phyloP scores from a whole-genome alignment of 1,140 invertebrate species.

The Radopholus similis region DNA sequence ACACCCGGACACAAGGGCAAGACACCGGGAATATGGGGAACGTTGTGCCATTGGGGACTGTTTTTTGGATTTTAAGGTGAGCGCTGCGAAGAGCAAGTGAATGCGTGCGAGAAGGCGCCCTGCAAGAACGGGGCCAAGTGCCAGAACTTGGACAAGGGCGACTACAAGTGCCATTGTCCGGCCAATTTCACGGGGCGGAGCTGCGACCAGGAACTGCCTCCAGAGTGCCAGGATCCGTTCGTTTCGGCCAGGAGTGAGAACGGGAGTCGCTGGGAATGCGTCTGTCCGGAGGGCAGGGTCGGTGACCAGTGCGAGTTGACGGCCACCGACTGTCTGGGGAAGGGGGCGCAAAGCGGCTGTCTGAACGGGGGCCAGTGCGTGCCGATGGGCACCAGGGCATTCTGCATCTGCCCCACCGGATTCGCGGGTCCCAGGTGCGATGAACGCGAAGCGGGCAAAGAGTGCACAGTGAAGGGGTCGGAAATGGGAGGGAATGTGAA shows the following conservation, averaged over 20 bases:
- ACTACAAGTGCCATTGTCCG: background rate
- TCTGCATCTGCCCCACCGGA: slow-evolving; percentile 19
- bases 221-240: background rate
- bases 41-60: background rate
- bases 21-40: background rate
- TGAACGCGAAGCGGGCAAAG: background rate
- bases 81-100: background rate
- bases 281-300: slow-evolving; percentile 2
- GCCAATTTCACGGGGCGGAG: slow-evolving; percentile 3
- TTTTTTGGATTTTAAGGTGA: background rate
- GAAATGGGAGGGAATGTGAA: no score
- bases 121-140: background rate
- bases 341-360: background rate
- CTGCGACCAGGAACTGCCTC: background rate
- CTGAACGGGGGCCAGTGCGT: slow-evolving; percentile 20
- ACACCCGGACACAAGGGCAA: background rate
- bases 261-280: background rate
- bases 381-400: background rate
- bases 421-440: slow-evolving; percentile 1
- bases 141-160: slow-evolving; percentile 3
- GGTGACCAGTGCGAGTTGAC: slow-evolving; percentile 2
- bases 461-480: slow-evolving; percentile 18
- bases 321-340: background rate
- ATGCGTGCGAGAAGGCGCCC: background rate
- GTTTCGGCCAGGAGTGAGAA: background rate